A percentile compares a stretch with the other conserved stretches of the same genome.
Evolutionary conservation across 2,113 vertebrate genomes (phyloP).

Genomic region (Addax nasomaculatus): DNA sequence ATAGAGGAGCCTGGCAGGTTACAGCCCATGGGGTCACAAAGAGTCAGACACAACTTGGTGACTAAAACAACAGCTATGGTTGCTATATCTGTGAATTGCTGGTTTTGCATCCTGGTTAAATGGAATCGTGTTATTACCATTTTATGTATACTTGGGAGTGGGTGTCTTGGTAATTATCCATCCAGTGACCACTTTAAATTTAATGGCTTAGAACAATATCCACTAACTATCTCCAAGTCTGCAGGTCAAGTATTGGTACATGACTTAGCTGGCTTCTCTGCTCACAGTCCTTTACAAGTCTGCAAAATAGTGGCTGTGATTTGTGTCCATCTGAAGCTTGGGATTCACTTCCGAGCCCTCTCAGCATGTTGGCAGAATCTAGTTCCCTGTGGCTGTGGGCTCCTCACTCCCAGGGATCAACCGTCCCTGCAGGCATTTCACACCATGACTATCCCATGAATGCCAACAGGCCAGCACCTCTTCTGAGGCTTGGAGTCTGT

Average conservation of each 20-base stretch:
- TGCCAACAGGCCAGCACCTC: no score
- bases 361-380: not conserved
- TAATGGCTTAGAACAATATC: not conserved
- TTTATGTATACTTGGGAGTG: not conserved
- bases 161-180: no score
- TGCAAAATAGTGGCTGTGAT: accelerated
- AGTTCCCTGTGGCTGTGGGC: not conserved
- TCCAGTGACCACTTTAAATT: not conserved
- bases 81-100: no score
- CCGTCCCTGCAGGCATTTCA: accelerated
- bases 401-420: no score
- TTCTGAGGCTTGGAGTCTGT: not conserved
- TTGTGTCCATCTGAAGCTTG: no score
- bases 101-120: not conserved
- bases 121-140: no score
- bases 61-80: not conserved
- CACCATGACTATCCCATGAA: no score
- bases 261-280: not conserved
- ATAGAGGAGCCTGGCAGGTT: not conserved
- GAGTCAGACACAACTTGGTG: accelerated
- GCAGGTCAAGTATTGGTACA: accelerated
- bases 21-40: not conserved
- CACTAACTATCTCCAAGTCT: not conserved
- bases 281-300: not conserved
- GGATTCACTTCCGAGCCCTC: accelerated